Percentiles rank a stretch among this genome's conserved stretches.
Conservation (phyloP, 2,888 invertebrate species). For the Augochlorella aurata region DNA sequence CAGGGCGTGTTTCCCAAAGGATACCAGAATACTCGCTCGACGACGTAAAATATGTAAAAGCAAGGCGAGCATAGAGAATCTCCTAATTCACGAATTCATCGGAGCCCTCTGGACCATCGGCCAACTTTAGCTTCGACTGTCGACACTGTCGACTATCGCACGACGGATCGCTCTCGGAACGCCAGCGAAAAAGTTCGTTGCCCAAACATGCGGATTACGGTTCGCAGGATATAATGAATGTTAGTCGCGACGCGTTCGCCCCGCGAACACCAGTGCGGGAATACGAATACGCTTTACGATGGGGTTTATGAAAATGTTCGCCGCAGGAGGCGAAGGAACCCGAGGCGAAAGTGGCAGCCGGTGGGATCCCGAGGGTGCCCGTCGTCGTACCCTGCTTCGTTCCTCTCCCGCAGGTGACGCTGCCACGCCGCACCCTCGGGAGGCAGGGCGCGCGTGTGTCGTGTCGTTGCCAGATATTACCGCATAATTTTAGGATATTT, state of each 20-base stretch:
- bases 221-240: conserved; percentile 55
- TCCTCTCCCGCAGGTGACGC: conserved; percentile 66
- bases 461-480: conserved; percentile 74
- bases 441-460: conserved; percentile 50
- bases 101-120: too few species aligned
- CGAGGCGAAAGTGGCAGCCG: conserved; percentile 46
- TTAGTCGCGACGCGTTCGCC: background rate
- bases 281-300: conserved; percentile 69
- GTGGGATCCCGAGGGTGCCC: conserved; percentile 63
- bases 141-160: background rate
- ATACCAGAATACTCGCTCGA: too few species aligned
- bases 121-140: too few species aligned
- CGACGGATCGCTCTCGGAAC: background rate
- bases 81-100: too few species aligned
- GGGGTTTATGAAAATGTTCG: conserved; percentile 77
- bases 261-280: conserved; percentile 5
- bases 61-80: too few species aligned
- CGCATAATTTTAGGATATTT: conserved; percentile 78
- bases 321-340: conserved; percentile 67
- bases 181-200: background rate
- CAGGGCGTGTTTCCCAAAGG: too few species aligned
- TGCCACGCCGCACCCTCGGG: conserved; percentile 55
- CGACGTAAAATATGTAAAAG: too few species aligned
- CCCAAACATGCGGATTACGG: conserved; percentile 2
- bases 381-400: conserved; percentile 54